These are phyloP conservation scores for Augochlora pura DNA, from an alignment of 1,140 invertebrate genomes.

Conservation along the genomic window DNA sequence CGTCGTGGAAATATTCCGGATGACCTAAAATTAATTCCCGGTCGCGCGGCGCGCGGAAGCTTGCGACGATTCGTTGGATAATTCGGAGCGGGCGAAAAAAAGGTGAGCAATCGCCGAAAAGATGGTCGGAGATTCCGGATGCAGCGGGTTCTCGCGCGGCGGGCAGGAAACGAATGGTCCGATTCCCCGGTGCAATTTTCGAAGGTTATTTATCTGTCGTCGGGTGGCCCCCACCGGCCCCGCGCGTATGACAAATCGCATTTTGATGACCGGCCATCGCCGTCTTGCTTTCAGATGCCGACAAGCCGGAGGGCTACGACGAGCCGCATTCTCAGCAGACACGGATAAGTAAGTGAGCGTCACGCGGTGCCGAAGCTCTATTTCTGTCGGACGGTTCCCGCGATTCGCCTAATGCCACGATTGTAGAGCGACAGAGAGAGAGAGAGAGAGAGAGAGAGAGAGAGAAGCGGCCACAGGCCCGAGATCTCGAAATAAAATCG, in stretches of 20 bases:
- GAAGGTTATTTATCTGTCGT: slow-evolving; percentile 4
- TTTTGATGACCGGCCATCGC: not conserved
- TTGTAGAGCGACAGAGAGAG: too few species aligned
- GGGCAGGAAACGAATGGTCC: not conserved
- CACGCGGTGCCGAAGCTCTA: slow-evolving; percentile 30
- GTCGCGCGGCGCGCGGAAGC: too few species aligned
- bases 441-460: too few species aligned
- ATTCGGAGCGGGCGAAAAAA: too few species aligned
- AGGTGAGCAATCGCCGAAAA: too few species aligned
- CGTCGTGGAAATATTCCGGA: too few species aligned
- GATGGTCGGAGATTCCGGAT: too few species aligned
- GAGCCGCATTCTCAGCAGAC: slow-evolving; percentile 77
- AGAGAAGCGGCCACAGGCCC: too few species aligned
- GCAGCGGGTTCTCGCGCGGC: too few species aligned
- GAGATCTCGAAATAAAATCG: slow-evolving; percentile 36
- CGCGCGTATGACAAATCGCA: not conserved
- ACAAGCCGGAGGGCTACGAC: slow-evolving; percentile 75
- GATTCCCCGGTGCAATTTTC: slow-evolving; percentile 1
- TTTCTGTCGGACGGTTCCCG: slow-evolving; percentile 31
- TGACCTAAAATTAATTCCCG: too few species aligned
- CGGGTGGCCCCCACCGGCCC: too few species aligned
- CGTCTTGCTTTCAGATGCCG: slow-evolving; percentile 69
- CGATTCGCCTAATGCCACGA: slow-evolving; percentile 18
- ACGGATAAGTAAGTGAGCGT: slow-evolving; percentile 74
- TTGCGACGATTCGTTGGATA: too few species aligned